Conservation (phyloP, 2,888 invertebrate genomes). For the Dendrolimus pini region DNA sequence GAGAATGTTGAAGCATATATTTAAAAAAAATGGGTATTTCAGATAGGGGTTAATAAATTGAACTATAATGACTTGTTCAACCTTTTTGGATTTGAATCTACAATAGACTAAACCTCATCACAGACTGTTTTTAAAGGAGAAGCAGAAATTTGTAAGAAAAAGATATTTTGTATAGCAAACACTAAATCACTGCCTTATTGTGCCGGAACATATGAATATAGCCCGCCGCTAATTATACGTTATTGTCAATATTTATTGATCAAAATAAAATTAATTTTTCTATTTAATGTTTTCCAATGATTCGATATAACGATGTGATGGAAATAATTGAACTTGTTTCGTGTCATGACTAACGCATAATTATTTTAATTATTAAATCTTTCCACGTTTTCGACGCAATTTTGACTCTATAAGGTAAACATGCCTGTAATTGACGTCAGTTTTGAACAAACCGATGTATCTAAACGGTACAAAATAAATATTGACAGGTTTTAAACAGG, state of each 20-base stretch:
- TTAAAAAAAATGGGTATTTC: slow-evolving; percentile 53
- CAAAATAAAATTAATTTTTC: neutral
- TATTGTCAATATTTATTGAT: slow-evolving; percentile 24
- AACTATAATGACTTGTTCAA: slow-evolving; percentile 64
- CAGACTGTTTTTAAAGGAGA: slow-evolving; percentile 53
- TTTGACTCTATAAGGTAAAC: too few relatives aligned
- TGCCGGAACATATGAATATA: slow-evolving; percentile 60
- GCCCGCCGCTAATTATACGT: slow-evolving; percentile 32
- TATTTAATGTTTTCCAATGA: neutral
- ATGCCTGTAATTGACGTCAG: too few relatives aligned
- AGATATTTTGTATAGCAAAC: slow-evolving; percentile 73
- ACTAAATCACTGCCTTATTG: slow-evolving; percentile 75
- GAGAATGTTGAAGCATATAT: slow-evolving; percentile 71
- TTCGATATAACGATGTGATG: neutral
- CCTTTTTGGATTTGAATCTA: slow-evolving; percentile 76
- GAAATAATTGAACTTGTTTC: neutral
- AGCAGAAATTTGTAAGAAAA: slow-evolving; percentile 59
- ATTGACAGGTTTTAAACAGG: too few relatives aligned
- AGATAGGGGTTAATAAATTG: slow-evolving; percentile 64
- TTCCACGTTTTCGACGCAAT: neutral
- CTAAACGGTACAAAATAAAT: too few relatives aligned
- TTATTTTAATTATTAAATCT: slow-evolving; percentile 8
- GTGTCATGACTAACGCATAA: slow-evolving; percentile 11
- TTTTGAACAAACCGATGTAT: too few relatives aligned
- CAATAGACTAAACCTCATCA: slow-evolving; percentile 70